These are phyloP conservation scores for Kradibia gibbosae DNA, from an alignment of 1,140 invertebrate genomes.

Conservation along the genomic window DNA sequence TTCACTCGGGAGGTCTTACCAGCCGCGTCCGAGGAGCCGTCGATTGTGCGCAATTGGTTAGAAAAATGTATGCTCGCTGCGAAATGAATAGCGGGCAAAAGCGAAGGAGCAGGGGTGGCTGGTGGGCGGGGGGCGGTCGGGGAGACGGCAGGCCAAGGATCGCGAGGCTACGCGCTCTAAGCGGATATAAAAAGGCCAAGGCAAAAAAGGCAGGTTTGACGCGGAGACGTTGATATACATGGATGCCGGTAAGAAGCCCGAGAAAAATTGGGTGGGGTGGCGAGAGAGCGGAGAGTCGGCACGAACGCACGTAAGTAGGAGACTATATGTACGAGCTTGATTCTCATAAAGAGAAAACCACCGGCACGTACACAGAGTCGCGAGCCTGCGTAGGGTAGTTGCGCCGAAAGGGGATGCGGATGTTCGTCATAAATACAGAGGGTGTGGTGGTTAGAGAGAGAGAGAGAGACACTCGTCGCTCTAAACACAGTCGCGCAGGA, in stretches of 20 bases:
- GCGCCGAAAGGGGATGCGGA: constrained; percentile 45
- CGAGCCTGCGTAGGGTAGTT: too few relatives aligned
- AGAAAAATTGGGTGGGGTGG: not conserved
- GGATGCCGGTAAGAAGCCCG: not conserved
- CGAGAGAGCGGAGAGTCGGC: not conserved
- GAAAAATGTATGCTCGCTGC: not conserved
- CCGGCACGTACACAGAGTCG: not conserved
- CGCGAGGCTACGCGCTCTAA: not conserved
- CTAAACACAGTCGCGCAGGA: constrained; percentile 30
- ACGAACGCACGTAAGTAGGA: not conserved
- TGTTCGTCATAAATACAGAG: constrained; percentile 55
- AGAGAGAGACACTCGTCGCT: constrained; percentile 27
- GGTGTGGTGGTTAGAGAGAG: constrained; percentile 54
- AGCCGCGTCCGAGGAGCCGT: not conserved
- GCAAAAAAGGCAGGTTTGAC: not conserved
- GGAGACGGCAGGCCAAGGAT: not conserved
- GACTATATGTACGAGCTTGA: constrained; percentile 3
- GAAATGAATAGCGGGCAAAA: not conserved
- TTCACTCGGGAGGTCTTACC: too few relatives aligned
- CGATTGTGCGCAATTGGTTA: not conserved
- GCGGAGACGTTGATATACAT: not conserved
- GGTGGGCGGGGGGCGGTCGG: not conserved
- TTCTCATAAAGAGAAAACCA: not conserved
- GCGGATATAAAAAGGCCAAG: constrained; percentile 20
- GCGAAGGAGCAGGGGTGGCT: not conserved